phyloP scores from a whole-genome alignment of 2,888 invertebrate genomes.

The Amiota minor region DNA sequence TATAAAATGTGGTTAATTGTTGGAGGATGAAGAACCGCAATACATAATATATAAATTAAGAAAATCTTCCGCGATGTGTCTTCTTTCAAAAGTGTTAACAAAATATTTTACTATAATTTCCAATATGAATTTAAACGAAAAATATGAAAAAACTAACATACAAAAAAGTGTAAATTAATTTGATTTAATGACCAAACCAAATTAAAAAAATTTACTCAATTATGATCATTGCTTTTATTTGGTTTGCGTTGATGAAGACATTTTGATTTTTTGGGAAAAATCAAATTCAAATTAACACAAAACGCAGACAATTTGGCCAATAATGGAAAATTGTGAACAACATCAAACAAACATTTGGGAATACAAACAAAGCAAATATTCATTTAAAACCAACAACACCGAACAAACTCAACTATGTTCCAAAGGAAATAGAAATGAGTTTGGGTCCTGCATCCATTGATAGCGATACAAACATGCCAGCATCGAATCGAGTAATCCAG shows the following conservation, averaged over 20 bases:
- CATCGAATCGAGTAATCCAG: background rate
- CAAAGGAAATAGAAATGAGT: slow-evolving; percentile 9
- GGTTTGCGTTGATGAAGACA: background rate
- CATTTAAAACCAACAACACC: background rate
- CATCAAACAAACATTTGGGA: slow-evolving; percentile 23
- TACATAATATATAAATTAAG: no score
- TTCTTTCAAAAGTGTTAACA: no score
- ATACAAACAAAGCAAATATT: background rate
- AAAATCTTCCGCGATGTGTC: no score
- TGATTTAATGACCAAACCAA: no score
- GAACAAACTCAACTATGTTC: background rate
- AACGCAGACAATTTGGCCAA: slow-evolving; percentile 23
- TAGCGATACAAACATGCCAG: background rate
- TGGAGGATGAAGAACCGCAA: no score
- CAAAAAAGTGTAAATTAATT: no score
- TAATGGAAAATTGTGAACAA: slow-evolving; percentile 18
- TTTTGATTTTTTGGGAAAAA: slow-evolving; percentile 3
- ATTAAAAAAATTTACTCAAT: no score
- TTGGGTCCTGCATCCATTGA: background rate
- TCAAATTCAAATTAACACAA: slow-evolving; percentile 27
- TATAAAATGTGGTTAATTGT: no score
- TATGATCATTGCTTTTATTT: no score
- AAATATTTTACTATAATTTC: no score
- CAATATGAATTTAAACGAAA: no score
- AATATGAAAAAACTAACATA: no score